phyloP scores from a whole-genome alignment of 2,113 vertebrate species.

The Amphilophus citrinellus region DNA sequence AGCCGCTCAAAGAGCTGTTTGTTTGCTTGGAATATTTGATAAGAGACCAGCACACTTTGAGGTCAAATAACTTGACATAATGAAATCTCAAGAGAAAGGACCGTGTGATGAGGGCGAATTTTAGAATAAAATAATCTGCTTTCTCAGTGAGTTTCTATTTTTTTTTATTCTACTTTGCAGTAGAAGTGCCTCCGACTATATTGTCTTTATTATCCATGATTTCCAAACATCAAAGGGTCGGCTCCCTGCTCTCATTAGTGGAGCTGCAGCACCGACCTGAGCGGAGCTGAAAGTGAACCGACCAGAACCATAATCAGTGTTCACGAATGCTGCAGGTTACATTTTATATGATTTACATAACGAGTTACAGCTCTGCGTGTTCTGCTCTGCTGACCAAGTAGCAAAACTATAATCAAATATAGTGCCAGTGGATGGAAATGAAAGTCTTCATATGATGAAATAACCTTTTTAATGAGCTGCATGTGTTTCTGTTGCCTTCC shows the following conservation, averaged over 20 bases:
- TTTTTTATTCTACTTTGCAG: background rate
- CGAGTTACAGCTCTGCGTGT: background rate
- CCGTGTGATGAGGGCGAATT: conserved; percentile 18
- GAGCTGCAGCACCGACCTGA: background rate
- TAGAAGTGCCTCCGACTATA: no score
- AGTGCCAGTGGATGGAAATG: background rate
- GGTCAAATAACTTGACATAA: conserved; percentile 62
- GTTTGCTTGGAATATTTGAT: conserved; percentile 72
- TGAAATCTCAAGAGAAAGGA: conserved; percentile 52
- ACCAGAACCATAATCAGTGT: no score
- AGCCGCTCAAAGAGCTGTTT: conserved; percentile 68
- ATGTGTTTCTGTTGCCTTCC: conserved; percentile 30
- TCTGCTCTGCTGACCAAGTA: background rate
- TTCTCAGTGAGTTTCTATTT: background rate
- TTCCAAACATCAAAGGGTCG: background rate
- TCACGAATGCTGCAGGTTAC: background rate
- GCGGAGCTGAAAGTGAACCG: background rate
- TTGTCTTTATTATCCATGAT: background rate
- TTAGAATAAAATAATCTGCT: conserved; percentile 9
- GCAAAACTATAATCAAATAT: conserved; percentile 10
- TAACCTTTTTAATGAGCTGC: background rate
- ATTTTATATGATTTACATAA: background rate
- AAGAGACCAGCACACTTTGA: conserved; percentile 60
- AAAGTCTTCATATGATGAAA: background rate
- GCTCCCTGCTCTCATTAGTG: background rate